These are phyloP conservation scores for Bradypus variegatus DNA, from an alignment of 2,797 vertebrate genomes.

Conservation along the genomic window DNA sequence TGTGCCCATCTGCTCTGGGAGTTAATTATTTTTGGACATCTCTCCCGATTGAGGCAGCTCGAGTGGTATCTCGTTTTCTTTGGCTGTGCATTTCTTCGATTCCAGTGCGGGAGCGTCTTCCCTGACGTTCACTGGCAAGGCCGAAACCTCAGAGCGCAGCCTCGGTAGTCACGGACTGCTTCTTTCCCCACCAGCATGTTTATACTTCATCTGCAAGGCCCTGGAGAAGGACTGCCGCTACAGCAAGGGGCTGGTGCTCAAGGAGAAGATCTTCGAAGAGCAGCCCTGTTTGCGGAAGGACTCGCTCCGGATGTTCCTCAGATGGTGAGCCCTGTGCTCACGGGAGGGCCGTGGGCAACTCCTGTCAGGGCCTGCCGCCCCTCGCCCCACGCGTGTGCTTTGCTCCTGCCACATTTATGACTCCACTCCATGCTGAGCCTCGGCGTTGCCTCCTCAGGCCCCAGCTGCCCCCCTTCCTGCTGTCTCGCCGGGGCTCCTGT, in stretches of 20 bases:
- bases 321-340: constrained; percentile 76
- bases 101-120: neutral
- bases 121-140: neutral
- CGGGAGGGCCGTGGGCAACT: neutral
- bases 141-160: neutral
- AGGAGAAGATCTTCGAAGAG: constrained; percentile 96
- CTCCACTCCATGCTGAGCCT: neutral
- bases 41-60: neutral
- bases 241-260: constrained; percentile 92
- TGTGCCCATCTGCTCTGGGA: neutral
- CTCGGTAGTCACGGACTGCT: neutral
- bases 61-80: neutral
- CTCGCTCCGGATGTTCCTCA: constrained; percentile 92
- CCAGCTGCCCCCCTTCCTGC: neutral
- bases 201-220: constrained; percentile 96
- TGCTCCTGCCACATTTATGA: neutral
- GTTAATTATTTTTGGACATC: neutral
- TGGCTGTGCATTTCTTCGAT: neutral
- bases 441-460: neutral
- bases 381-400: neutral
- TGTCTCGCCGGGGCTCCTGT: neutral
- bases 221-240: constrained; percentile 91
- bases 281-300: constrained; percentile 92
- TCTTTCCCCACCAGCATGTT: constrained; percentile 79
- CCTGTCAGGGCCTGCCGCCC: neutral